These are phyloP conservation scores for Psammodynastes pulverulentus DNA, from an alignment of 2,113 vertebrate species.

Conservation along the genomic window DNA sequence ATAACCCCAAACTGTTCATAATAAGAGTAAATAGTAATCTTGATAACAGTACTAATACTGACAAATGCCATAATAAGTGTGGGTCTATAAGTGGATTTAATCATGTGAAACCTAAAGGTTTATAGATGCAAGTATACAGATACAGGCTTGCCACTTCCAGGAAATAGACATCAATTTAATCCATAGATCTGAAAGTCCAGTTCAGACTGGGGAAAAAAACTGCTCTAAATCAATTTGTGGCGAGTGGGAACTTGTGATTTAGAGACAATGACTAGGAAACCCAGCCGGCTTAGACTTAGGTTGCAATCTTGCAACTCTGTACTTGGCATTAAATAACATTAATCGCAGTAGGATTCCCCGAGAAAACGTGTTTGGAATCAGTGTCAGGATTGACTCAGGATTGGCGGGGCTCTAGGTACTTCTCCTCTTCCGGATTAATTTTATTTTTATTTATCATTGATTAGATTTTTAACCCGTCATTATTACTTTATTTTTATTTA, in stretches of 20 bases:
- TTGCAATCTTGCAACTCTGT: not conserved
- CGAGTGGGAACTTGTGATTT: not conserved
- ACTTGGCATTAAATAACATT: not conserved
- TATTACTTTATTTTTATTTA: not conserved
- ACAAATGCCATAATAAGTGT: not conserved
- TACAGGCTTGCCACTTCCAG: not conserved
- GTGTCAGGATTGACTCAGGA: fast-evolving
- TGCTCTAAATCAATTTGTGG: not conserved
- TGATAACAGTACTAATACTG: not conserved
- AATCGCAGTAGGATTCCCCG: not conserved
- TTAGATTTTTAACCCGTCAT: not conserved
- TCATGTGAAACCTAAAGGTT: not conserved
- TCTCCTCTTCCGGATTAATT: not conserved
- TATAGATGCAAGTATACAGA: not conserved
- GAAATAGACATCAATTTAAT: not conserved
- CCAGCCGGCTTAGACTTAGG: not conserved
- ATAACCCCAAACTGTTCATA: not conserved
- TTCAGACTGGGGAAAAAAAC: not conserved
- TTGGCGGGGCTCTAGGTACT: not conserved
- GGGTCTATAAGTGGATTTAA: not conserved
- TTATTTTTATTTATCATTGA: not conserved
- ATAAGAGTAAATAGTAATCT: not conserved
- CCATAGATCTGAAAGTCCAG: not conserved
- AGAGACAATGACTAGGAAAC: not conserved
- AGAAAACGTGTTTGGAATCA: not conserved